These are phyloP conservation scores for Parthenolecanium corni DNA, from an alignment of 2,888 invertebrate species.

Conservation along the genomic window DNA sequence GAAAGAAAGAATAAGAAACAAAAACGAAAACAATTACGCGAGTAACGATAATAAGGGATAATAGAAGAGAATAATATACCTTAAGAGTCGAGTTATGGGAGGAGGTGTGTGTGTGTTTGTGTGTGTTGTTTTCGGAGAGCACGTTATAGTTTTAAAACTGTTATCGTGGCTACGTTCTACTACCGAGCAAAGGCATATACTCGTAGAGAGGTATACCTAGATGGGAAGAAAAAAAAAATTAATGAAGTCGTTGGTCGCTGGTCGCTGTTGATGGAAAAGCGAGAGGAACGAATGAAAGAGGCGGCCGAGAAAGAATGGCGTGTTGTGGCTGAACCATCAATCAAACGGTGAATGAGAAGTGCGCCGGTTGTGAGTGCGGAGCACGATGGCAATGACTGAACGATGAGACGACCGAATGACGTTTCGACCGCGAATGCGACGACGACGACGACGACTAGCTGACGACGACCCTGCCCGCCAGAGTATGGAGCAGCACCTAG, in stretches of 20 bases:
- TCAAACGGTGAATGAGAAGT: slow-evolving; percentile 1
- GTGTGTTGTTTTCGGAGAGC: background rate
- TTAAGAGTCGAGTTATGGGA: background rate
- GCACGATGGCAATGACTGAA: background rate
- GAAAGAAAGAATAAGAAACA: no score
- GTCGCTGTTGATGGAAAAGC: background rate
- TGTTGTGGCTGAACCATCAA: slow-evolving; percentile 17
- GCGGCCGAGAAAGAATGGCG: background rate
- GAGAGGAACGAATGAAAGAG: background rate
- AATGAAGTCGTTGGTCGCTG: no score
- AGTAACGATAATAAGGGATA: background rate
- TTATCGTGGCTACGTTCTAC: no score
- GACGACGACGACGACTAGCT: no score
- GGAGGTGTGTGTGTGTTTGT: background rate
- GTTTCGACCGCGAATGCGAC: no score
- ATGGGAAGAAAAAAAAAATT: no score
- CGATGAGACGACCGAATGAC: background rate
- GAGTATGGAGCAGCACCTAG: no score
- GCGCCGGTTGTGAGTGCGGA: background rate
- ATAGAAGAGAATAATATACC: no score
- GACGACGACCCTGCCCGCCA: no score
- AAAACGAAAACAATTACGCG: slow-evolving; percentile 8
- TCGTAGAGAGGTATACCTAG: no score
- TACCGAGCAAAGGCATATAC: no score
- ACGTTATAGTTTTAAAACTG: no score